These are phyloP conservation scores for Coelopa frigida DNA, from an alignment of 1,140 invertebrate genomes.

Conservation along the genomic window DNA sequence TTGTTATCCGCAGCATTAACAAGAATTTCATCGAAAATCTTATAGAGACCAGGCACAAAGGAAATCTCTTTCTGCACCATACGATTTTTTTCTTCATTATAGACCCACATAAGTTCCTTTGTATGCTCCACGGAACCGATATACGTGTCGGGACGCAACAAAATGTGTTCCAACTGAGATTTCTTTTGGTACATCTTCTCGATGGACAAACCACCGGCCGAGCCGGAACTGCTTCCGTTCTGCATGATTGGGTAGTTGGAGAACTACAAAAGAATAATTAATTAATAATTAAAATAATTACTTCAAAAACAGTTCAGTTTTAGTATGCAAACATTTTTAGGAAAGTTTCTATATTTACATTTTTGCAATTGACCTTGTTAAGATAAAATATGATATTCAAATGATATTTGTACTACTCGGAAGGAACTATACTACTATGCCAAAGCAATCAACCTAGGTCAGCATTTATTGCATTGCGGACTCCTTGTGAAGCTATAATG, in stretches of 20 bases:
- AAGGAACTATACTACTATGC: too few relatives aligned
- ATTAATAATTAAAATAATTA: not conserved
- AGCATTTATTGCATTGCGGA: too few relatives aligned
- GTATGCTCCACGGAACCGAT: conserved; percentile 91
- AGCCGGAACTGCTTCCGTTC: conserved; percentile 20
- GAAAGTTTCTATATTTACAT: not conserved
- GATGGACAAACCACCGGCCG: conserved; percentile 55
- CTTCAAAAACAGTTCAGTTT: conserved; percentile 4
- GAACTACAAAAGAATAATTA: too few relatives aligned
- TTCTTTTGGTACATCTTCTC: conserved; percentile 99
- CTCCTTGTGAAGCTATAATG: too few relatives aligned
- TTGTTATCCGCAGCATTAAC: conserved; percentile 99
- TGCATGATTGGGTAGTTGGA: conserved; percentile 25
- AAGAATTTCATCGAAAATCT: conserved; percentile 99
- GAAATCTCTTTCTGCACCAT: conserved; percentile 86
- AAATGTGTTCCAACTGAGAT: conserved; percentile 95
- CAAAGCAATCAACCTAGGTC: too few relatives aligned
- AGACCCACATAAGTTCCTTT: conserved; percentile 92
- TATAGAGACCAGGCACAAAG: conserved; percentile 93
- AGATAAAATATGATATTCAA: too few relatives aligned
- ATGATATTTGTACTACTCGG: too few relatives aligned
- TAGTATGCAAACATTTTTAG: conserved; percentile 1
- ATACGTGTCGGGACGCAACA: conserved; percentile 96
- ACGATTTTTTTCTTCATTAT: conserved; percentile 58
- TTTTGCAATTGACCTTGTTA: conserved; percentile 1